These are phyloP conservation scores for Bovichtus diacanthus DNA, from an alignment of 2,797 vertebrate genomes.

Conservation along the genomic window DNA sequence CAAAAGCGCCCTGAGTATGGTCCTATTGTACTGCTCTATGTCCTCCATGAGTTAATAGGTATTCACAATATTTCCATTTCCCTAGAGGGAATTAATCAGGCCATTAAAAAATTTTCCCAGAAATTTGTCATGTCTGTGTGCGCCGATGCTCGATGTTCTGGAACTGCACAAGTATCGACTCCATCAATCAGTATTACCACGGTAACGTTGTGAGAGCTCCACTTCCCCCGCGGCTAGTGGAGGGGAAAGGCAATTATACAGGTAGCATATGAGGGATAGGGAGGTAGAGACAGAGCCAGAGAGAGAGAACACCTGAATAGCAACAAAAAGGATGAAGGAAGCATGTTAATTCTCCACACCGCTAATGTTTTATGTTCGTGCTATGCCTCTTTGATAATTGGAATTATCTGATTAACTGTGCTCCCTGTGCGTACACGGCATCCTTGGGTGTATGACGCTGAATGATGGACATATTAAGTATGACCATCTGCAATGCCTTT, in stretches of 20 bases:
- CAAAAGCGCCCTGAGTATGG: conserved; percentile 36
- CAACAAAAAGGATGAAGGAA: conserved; percentile 42
- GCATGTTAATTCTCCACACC: conserved; percentile 49
- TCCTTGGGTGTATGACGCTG: conserved; percentile 35
- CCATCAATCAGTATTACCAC: conserved; percentile 89
- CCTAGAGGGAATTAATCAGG: conserved; percentile 82
- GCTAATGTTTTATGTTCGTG: conserved; percentile 55
- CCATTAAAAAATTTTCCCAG: conserved; percentile 83
- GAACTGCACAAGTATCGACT: conserved; percentile 84
- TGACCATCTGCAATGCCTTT: conserved; percentile 40
- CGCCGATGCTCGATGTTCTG: conserved; percentile 83
- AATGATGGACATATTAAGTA: conserved; percentile 46
- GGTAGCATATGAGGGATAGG: conserved; percentile 69
- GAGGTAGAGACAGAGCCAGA: conserved; percentile 37
- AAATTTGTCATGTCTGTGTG: conserved; percentile 85
- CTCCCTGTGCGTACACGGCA: conserved; percentile 30
- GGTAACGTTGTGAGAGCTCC: conserved; percentile 81
- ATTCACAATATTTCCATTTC: conserved; percentile 84
- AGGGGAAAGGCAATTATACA: conserved; percentile 87
- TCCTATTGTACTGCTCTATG: conserved; percentile 35
- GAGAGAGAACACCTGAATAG: conserved; percentile 49
- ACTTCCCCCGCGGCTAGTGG: conserved; percentile 79
- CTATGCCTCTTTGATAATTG: conserved; percentile 57
- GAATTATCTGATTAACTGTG: conserved; percentile 55
- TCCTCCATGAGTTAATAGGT: conserved; percentile 76